Base-by-base conservation (phyloP, 2,113 vertebrate genomes). In the Hiodon alosoides region DNA sequence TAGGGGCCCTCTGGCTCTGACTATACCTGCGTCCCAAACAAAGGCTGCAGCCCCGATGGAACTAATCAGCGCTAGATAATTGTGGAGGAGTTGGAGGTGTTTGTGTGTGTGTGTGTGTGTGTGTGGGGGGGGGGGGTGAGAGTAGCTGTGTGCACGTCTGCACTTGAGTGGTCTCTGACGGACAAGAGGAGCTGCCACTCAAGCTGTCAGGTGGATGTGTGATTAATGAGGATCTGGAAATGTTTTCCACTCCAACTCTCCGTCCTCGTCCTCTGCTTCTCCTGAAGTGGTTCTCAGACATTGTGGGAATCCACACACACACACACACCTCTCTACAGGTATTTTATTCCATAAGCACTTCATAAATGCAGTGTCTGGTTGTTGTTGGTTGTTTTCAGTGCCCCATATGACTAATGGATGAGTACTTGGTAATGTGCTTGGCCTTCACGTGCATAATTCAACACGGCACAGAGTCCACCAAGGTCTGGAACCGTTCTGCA, bases 211-310 rank as follows among this genome's bases (percentile, higher is more conserved):
- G 48, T 78, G 74, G 60, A 70, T 64, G 53, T 75, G 65, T 82
- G 83, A 81, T 79, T 79, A 81, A 77, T 82, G 79, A 82, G 73
- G 59, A 61, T 57, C 62, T 74, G 75, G 77, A 79, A 51, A 76
- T 73, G 60, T 61, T 73, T 78, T 16, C 46, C 64, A 57, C 54
- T 10, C 54, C 54, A 57, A 10, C 54, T 10, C 54, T 14, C 46
- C 46, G 31, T 7, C 54, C 61, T 53, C 3, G 17, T 1, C 8
- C 48, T 52, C 14, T 31, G 8, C 57, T 53, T 7, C 65, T 52
- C 55, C 48, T 62, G 58, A 13, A 5, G 8, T 72, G 14, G 51
- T 48, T 51, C 48, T 72, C 69, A 51, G 47, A 16, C 31, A 46
- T 59, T 9, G 70, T 59, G 55, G 57, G 46, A 14, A 16, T 60